phyloP scores from a whole-genome alignment of 2,888 invertebrate genomes.

The Ptychoptera albimana region DNA sequence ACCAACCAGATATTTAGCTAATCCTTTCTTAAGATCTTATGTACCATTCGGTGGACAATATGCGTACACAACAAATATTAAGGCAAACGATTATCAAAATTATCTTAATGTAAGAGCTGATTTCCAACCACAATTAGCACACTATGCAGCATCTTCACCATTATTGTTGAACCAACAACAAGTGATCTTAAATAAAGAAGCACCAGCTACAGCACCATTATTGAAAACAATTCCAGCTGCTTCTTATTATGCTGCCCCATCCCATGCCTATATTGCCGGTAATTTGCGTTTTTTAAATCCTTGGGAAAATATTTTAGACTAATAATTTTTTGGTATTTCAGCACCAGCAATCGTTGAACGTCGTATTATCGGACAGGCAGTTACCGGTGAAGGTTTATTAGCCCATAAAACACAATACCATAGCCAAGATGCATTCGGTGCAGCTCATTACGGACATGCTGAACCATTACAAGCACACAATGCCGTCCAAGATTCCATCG shows the following conservation, averaged over 20 bases:
- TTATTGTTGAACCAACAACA: not conserved
- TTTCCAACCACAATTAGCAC: not conserved
- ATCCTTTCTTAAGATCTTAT: no score
- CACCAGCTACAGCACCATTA: not conserved
- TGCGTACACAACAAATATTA: no score
- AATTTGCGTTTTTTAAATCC: no score
- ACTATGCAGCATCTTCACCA: not conserved
- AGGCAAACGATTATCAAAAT: not conserved
- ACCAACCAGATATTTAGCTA: no score
- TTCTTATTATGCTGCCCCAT: not conserved
- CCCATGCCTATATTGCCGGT: no score
- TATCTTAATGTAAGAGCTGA: not conserved
- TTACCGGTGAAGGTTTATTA: conserved; percentile 13
- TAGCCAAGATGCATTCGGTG: conserved; percentile 29
- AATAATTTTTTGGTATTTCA: not conserved
- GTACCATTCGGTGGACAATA: no score
- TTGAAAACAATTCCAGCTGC: not conserved
- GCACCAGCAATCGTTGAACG: conserved; percentile 3
- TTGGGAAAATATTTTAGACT: no score
- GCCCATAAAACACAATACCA: conserved; percentile 27
- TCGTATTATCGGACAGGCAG: conserved; percentile 7
- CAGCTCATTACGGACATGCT: conserved; percentile 27
- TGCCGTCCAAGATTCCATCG: conserved; percentile 25
- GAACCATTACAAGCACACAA: conserved; percentile 27
- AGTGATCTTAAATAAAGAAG: not conserved